Evolutionary conservation across 2,888 invertebrate genomes (phyloP), one percentile per base, ranked within the genome.

Genomic region (Drosophila anceps): DNA sequence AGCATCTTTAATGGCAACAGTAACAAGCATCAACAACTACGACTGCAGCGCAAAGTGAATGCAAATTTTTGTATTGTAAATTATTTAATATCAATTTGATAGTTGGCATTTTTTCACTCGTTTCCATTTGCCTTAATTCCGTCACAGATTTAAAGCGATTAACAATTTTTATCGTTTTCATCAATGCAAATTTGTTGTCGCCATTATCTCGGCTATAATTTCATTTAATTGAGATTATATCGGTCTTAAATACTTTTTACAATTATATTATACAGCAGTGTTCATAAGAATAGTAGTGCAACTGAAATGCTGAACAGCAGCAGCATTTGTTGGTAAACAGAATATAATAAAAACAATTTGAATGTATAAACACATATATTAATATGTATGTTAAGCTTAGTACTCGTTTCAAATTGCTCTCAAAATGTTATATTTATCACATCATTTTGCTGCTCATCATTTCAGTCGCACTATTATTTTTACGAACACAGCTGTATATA

Each of bases 241-340:
- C 71, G 67, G 60, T 69, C 58, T 76, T 76, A 63, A 76, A 67
- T 73, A 65, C 59, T 69, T 68, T 79, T 58, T 69, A 60, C 46
- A 44, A 57, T 76, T 64, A 58, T 76, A 66, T 73, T n/a, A n/a
- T n/a, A n/a, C n/a, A n/a, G n/a, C n/a, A n/a, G n/a, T n/a, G n/a
- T n/a, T n/a, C n/a, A n/a, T n/a, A n/a, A n/a, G n/a, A n/a, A n/a
- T n/a, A n/a, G n/a, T n/a, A n/a, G n/a, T n/a, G n/a, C n/a, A n/a
- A n/a, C n/a, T n/a, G n/a, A n/a, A n/a, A n/a, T n/a, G n/a, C n/a
- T n/a, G n/a, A n/a, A n/a, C n/a, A n/a, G n/a, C n/a, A n/a, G n/a
- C n/a, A n/a, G n/a, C n/a, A n/a, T n/a, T n/a, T n/a, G n/a, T n/a
- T n/a, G n/a, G n/a, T n/a, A n/a, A n/a, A n/a, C n/a, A n/a, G n/a